These are phyloP conservation scores for Polyergus mexicanus DNA, from an alignment of 1,140 invertebrate genomes.

Conservation along the genomic window DNA sequence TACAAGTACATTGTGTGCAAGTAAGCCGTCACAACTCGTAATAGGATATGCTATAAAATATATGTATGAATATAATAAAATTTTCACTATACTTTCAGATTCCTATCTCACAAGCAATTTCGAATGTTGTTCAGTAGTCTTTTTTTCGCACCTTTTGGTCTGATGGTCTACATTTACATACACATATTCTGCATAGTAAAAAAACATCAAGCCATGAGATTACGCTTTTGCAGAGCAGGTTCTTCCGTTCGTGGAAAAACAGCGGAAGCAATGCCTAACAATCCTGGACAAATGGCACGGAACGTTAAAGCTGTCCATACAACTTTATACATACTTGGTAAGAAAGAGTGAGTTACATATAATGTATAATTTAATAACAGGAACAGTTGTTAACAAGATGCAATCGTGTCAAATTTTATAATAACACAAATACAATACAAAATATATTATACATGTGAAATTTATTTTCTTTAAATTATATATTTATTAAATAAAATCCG, in stretches of 20 bases:
- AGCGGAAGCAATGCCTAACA: conserved; percentile 11
- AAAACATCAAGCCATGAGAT: conserved; percentile 86
- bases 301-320: conserved; percentile 90
- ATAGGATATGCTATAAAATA: too few species aligned
- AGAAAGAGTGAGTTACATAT: not conserved
- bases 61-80: not conserved
- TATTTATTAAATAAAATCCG: not conserved
- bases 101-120: conserved; percentile 78
- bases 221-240: conserved; percentile 79
- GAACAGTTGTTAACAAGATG: too few species aligned
- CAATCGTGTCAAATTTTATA: not conserved
- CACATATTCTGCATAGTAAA: conserved; percentile 88
- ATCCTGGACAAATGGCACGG: conserved; percentile 80
- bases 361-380: not conserved
- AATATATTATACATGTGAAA: too few species aligned
- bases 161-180: conserved; percentile 88
- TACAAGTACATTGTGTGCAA: not conserved
- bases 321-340: conserved; percentile 89
- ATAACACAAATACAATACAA: not conserved
- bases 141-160: conserved; percentile 86
- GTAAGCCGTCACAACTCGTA: too few species aligned
- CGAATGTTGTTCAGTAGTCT: conserved; percentile 85
- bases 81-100: conserved; percentile 5
- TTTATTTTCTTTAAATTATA: not conserved
- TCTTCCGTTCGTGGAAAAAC: not conserved